Conservation (phyloP, 53 echinoderm and acorn worm species). For the Actinopyga echinites region DNA sequence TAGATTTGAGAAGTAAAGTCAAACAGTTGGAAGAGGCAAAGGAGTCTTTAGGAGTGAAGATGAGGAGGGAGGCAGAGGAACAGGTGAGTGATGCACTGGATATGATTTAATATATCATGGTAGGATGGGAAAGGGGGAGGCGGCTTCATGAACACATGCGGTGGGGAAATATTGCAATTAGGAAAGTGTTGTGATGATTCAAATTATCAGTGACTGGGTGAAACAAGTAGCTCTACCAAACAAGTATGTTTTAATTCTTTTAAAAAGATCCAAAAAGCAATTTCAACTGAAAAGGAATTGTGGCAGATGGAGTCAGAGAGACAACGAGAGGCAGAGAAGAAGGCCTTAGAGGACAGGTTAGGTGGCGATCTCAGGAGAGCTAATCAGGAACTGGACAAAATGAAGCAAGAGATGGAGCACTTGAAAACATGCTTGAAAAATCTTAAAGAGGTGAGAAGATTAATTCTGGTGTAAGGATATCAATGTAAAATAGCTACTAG, state of each 20-base stretch:
- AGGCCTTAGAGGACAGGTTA: conserved; percentile 69
- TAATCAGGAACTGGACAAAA: conserved; percentile 69
- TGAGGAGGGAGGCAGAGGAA: conserved; percentile 59
- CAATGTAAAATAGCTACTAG: no score
- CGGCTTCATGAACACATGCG: no score
- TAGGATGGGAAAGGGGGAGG: no score
- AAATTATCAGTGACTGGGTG: no score
- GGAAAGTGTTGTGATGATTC: no score
- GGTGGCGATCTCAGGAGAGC: conserved; percentile 74
- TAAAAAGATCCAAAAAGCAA: conserved; percentile 73
- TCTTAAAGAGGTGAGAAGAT: conserved; percentile 75
- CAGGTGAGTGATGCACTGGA: conserved; percentile 14
- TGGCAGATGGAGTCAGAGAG: conserved; percentile 68
- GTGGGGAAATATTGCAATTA: no score
- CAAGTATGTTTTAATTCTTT: neutral
- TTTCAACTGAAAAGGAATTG: conserved; percentile 60
- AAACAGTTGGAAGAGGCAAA: conserved; percentile 68
- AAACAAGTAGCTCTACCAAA: no score
- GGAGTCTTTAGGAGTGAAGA: conserved; percentile 59
- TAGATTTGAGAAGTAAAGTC: conserved; percentile 55
- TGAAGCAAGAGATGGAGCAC: conserved; percentile 59
- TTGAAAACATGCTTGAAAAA: conserved; percentile 65
- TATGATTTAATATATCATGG: no score
- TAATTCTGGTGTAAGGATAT: no score
- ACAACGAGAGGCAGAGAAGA: conserved; percentile 60